Percentiles rank a stretch among this genome's conserved stretches.
These are phyloP conservation scores for Hololepta plana DNA, from an alignment of 2,888 invertebrate genomes.

Conservation along the genomic window DNA sequence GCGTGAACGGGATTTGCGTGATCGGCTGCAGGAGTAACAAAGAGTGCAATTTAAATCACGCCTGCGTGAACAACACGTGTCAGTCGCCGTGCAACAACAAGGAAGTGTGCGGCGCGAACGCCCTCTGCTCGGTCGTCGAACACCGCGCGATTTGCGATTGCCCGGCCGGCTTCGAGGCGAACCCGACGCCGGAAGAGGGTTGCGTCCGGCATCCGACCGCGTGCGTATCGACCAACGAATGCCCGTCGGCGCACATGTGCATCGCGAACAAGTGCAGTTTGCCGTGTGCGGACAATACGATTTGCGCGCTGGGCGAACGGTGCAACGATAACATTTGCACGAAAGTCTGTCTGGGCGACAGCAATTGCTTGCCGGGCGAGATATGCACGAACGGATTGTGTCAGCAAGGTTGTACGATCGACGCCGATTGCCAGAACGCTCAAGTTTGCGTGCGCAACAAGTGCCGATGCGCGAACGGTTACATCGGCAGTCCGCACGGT, in stretches of 20 bases:
- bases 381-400: slow-evolving; percentile 68
- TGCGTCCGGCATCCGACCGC: slow-evolving; percentile 64
- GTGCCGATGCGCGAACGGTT: slow-evolving; percentile 65
- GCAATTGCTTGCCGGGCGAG: slow-evolving; percentile 79
- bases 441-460: slow-evolving; percentile 58
- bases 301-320: slow-evolving; percentile 71
- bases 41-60: slow-evolving; percentile 57
- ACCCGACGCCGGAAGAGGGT: slow-evolving; percentile 74
- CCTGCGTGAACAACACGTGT: slow-evolving; percentile 74
- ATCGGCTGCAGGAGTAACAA: slow-evolving; percentile 72
- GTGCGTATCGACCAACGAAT: slow-evolving; percentile 51
- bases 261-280: slow-evolving; percentile 60
- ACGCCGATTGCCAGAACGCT: slow-evolving; percentile 60
- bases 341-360: slow-evolving; percentile 77
- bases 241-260: slow-evolving; percentile 62
- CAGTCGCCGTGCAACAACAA: slow-evolving; percentile 62
- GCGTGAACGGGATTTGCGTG: slow-evolving; percentile 59
- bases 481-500: slow-evolving; percentile 49
- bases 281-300: slow-evolving; percentile 51
- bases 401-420: slow-evolving; percentile 63
- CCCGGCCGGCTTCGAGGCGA: slow-evolving; percentile 70
- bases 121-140: slow-evolving; percentile 55
- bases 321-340: slow-evolving; percentile 62
- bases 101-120: slow-evolving; percentile 69
- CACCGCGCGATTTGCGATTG: slow-evolving; percentile 66